Base-by-base conservation (phyloP, 2,113 vertebrate species). In the Malurus melanocephalus region DNA sequence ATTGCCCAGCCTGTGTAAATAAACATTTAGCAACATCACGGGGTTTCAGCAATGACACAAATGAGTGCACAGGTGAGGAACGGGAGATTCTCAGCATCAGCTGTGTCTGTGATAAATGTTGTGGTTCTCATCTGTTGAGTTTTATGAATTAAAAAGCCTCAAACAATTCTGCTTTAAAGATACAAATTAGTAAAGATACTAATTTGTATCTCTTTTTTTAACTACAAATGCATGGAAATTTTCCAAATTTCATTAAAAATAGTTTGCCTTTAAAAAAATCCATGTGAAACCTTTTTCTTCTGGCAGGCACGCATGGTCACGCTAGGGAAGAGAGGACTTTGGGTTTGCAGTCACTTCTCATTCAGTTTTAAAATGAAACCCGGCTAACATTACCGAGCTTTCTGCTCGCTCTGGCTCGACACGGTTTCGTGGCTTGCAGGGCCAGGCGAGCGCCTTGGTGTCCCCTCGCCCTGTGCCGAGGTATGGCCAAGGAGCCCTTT, bases 381-480 rank as follows among this genome's bases (percentile, higher is more conserved):
- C 59, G 11, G 59, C 46, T 15, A 20, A 12, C 38, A 1, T 20
- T 4, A 1, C 19, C 1, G 23, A 30, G 71, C 62, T 9, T 5
- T 2, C 35, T 3, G 56, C 61, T 55, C 59, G 0, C 28, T 13
- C n/a, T 1, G 3, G 0, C 1, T 1, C 2, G 3, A 2, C 19
- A 27, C 8, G 0, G 0, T 6, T 22, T 1, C 11, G 2, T 9
- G 1, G 55, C 77, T 19, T 0, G 67, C 80, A 9, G 72, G 6
- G 57, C 35, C 28, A 1, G 48, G 11, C 27, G 19, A 24, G 55
- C 26, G 16, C 24, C 43, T 12, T 0, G 59, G 45, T 7, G 45
- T 23, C 26, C 35, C 15, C 35, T 28, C 0, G 30, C 65, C 65
- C 65, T 13, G 74, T 13, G 82, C 32, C n/a, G 12, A 46, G 40